Evolutionary conservation across 2,113 vertebrate species (phyloP), one percentile per base, ranked within the genome.

Genomic region (Polypterus bichir): DNA sequence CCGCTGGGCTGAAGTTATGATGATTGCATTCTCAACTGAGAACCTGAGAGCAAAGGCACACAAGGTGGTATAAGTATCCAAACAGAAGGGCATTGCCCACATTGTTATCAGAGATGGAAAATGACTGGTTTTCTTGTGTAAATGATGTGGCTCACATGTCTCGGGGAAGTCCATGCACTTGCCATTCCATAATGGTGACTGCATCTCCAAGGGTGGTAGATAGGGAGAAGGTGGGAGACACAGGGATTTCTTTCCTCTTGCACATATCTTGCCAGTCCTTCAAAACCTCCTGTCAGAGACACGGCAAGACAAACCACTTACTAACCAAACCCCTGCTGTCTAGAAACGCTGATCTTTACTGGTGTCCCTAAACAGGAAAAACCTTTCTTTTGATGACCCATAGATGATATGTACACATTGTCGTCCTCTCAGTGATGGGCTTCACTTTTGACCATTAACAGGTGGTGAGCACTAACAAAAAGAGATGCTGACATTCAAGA

Each of bases 241-340:
- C 70, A 56, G 71, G 74, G 66, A 71, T 72, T 54, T 71, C 62
- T 65, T 77, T 74, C 66, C 62, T 67, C 70, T 71, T 73, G 62
- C 73, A 76, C 68, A 65, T 69, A 59, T 45, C 69, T 64, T 71
- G 60, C 71, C 73, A 75, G 69, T 71, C 71, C 60, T 69, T 68
- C 70, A 69, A 62, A 56, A 63, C 68, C 44, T 68, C 67, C 68
- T 70, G 48, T 57, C 65, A 69, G 68, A 59, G 65, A n/a, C 7
- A 62, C 71, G 63, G 61, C 58, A 68, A 47, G 65, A 65, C 58
- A 66, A 60, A 49, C 9, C 55, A 67, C 48, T 51, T 27, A 27
- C 27, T 27, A 27, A 27, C 27, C 27, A 1, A 27, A 27, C 27
- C 27, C 27, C 27, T 27, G 27, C 1, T 27, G 7, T 7, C 49